A percentile compares a stretch with the other conserved stretches of the same genome.
Evolutionary conservation across 2,797 vertebrate genomes (phyloP).

Genomic region (Urophycis tenuis): DNA sequence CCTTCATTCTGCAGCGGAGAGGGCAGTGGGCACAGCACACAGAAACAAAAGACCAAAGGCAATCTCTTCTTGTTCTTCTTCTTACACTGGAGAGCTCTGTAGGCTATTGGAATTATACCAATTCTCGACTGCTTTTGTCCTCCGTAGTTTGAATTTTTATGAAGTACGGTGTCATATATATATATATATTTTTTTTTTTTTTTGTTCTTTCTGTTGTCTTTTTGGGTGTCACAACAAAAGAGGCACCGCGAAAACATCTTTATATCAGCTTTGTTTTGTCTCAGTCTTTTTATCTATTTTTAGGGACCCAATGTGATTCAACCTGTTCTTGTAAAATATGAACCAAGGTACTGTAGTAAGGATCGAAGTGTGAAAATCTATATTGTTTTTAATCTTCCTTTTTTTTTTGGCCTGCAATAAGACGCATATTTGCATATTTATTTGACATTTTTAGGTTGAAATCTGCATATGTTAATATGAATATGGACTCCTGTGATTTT

Average conservation of each 20-base stretch:
- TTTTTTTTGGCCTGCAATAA: conserved; percentile 60
- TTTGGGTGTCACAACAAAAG: conserved; percentile 65
- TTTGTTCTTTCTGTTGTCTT: conserved; percentile 46
- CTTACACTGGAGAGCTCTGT: conserved; percentile 63
- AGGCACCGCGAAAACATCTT: conserved; percentile 46
- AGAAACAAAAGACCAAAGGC: conserved; percentile 68
- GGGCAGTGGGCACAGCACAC: conserved; percentile 47
- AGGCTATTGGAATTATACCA: conserved; percentile 55
- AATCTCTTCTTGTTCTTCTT: conserved; percentile 32
- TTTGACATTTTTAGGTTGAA: conserved; percentile 49
- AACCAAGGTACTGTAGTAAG: conserved; percentile 50
- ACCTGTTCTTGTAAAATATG: conserved; percentile 42
- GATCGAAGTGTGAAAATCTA: conserved; percentile 32
- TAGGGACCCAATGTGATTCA: conserved; percentile 49
- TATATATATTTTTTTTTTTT: not conserved
- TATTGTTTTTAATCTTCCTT: conserved; percentile 47
- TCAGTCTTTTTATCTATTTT: conserved; percentile 58
- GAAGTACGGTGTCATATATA: conserved; percentile 59
- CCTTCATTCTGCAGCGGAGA: conserved; percentile 47
- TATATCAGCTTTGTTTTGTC: conserved; percentile 53
- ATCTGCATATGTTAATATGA: conserved; percentile 29
- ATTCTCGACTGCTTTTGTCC: conserved; percentile 62
- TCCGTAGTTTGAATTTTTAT: conserved; percentile 58
- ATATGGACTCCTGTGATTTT: conserved; percentile 27
- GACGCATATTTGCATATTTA: conserved; percentile 37